These are phyloP conservation scores for Aldrovandia affinis DNA, from an alignment of 2,797 vertebrate species.

Conservation along the genomic window DNA sequence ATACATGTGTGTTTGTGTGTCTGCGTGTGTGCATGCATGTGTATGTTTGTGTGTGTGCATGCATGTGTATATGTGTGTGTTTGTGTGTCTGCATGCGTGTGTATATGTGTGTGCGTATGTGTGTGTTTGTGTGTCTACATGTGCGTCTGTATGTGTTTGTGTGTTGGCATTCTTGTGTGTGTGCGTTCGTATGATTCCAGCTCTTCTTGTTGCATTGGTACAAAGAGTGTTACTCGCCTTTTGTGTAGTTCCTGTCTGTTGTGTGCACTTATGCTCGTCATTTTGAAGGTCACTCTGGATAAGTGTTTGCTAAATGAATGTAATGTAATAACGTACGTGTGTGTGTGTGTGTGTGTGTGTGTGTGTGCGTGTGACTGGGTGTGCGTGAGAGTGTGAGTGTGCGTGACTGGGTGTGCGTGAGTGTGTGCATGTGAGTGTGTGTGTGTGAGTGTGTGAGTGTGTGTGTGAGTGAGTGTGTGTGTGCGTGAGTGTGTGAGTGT, in stretches of 20 bases:
- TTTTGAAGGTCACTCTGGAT: too few species aligned
- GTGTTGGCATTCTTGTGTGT: not conserved
- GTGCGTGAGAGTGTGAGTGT: not conserved
- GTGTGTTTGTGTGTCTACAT: too few species aligned
- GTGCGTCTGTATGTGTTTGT: too few species aligned
- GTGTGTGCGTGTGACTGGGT: not conserved
- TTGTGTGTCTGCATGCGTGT: not conserved
- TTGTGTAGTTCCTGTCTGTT: too few species aligned
- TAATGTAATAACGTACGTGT: not conserved
- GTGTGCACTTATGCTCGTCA: too few species aligned
- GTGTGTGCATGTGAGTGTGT: too few species aligned
- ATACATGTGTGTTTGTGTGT: too few species aligned
- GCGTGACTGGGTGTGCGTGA: not conserved
- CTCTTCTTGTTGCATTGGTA: not conserved
- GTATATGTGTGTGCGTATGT: not conserved
- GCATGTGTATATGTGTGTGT: not conserved
- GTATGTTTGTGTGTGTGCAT: not conserved
- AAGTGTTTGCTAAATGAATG: too few species aligned
- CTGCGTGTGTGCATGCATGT: too few species aligned
- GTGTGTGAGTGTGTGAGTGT: not conserved
- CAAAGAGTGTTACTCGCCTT: not conserved
- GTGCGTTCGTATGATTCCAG: not conserved
- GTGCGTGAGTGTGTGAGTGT: not conserved
- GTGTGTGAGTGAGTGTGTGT: not conserved
- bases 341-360: not conserved